Conservation (phyloP, 2,113 vertebrate genomes). For the Tachysurus vachellii region DNA sequence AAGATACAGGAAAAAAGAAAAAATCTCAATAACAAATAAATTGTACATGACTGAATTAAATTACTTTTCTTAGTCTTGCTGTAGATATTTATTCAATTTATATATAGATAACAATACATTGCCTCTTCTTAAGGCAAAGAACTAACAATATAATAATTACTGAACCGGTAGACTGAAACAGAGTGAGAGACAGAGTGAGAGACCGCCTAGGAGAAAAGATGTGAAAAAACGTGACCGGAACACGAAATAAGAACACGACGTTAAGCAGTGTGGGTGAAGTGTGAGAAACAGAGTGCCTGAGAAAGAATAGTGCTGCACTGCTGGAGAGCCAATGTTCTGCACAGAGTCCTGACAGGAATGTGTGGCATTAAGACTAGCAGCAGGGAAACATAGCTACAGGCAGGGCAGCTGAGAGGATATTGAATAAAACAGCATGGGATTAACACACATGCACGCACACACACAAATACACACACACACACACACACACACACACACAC, state of each 20-base stretch:
- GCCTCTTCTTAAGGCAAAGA: background rate
- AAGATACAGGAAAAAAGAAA: background rate
- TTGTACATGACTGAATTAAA: background rate
- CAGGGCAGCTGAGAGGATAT: slow-evolving; percentile 1
- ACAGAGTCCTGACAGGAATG: slow-evolving; percentile 44
- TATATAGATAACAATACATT: background rate
- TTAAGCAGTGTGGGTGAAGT: background rate
- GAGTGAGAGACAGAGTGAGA: too few species aligned
- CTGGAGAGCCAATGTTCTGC: slow-evolving; percentile 19
- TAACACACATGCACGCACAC: background rate
- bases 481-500: too few species aligned
- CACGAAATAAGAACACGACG: too few species aligned
- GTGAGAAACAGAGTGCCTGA: background rate
- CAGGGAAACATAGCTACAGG: slow-evolving; percentile 6
- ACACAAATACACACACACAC: slow-evolving; percentile 11
- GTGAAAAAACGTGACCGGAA: too few species aligned
- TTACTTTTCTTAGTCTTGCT: background rate
- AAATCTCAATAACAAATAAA: background rate
- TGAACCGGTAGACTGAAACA: background rate
- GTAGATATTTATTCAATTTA: background rate
- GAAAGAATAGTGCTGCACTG: slow-evolving; percentile 9
- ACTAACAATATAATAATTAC: background rate
- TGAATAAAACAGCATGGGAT: slow-evolving; percentile 26
- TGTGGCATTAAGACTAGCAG: slow-evolving; percentile 37
- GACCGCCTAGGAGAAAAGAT: too few species aligned